These are phyloP conservation scores for zebrafish (Danio rerio) DNA, from an alignment of 2,113 vertebrate species.

Conservation along the genomic window GRCz12tu NC_133185.1:37972001-37972500, in stretches of 20 bases:
- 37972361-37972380: conserved; percentile 47
- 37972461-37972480: neutral
- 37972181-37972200: too few relatives aligned
- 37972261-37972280: conserved; percentile 85
- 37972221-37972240: neutral
- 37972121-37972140: neutral
- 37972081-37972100: too few relatives aligned
- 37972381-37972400: conserved; percentile 4
- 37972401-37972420: neutral
- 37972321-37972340: conserved; percentile 85
- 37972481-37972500: neutral
- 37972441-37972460: neutral
- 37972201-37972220: too few relatives aligned
- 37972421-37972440: neutral
- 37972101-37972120: too few relatives aligned
- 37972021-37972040: too few relatives aligned
- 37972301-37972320: conserved; percentile 83
- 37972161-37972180: neutral
- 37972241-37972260: conserved; percentile 65
- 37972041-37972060: too few relatives aligned
- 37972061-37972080: too few relatives aligned
- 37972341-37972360: conserved; percentile 83
- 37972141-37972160: too few relatives aligned
- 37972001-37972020: too few relatives aligned
- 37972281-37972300: conserved; percentile 79